Evolutionary conservation across 37 sponge, comb jelly and placozoan species (phyloP).

Genomic region (Beroe forskalii): DNA sequence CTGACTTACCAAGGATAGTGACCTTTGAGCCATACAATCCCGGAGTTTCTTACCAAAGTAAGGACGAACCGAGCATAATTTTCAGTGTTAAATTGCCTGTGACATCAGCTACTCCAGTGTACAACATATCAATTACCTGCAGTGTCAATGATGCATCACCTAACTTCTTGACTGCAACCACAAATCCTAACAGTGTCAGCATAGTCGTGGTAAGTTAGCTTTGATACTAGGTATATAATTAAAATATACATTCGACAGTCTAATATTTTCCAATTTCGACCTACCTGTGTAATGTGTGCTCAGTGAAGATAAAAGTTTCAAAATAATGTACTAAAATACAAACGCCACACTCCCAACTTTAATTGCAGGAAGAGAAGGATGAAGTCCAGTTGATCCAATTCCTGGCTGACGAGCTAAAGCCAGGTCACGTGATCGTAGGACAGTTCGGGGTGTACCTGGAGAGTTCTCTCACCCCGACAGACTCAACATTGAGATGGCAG

Average conservation of each 20-base stretch:
- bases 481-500: slow-evolving; percentile 12
- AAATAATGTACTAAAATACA: too few species aligned
- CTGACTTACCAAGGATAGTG: slow-evolving; percentile 1
- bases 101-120: slow-evolving; percentile 25
- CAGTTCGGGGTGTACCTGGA: slow-evolving; percentile 43
- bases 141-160: slow-evolving; percentile 51
- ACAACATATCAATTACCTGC: slow-evolving; percentile 39
- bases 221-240: too few species aligned
- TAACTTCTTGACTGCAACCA: slow-evolving; percentile 51
- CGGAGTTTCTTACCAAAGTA: slow-evolving; percentile 7
- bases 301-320: too few species aligned
- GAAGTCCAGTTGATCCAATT: slow-evolving; percentile 32
- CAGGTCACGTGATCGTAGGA: slow-evolving; percentile 50
- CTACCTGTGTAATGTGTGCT: too few species aligned
- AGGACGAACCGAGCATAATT: slow-evolving; percentile 30
- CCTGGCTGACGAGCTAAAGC: slow-evolving; percentile 25
- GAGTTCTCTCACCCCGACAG: slow-evolving; percentile 12
- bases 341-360: too few species aligned
- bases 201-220: slow-evolving; percentile 50
- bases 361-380: slow-evolving; percentile 33
- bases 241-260: too few species aligned
- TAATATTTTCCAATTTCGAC: too few species aligned
- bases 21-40: slow-evolving; percentile 32
- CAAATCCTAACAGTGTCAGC: slow-evolving; percentile 58
- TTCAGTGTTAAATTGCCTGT: slow-evolving; percentile 54